Conservation (phyloP, 2,113 vertebrate genomes). For the Pituophis catenifer region DNA sequence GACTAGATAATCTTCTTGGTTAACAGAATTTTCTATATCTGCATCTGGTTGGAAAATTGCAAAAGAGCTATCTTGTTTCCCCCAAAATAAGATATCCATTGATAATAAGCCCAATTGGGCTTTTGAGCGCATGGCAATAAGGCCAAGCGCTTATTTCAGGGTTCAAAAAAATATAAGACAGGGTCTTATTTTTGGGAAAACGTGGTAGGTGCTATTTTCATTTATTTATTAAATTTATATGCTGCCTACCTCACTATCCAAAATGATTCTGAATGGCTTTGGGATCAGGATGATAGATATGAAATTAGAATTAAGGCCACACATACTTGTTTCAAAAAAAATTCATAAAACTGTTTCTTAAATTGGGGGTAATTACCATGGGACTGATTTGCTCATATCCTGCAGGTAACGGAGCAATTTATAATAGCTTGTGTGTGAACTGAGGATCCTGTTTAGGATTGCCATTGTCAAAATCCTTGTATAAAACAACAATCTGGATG, state of each 20-base stretch:
- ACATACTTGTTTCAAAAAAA: not conserved
- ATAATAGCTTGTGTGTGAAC: not conserved
- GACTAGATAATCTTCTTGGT: not conserved
- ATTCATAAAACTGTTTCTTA: not conserved
- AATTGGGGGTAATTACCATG: not conserved
- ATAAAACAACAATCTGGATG: not conserved
- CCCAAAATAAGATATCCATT: too few species aligned
- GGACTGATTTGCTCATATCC: not conserved
- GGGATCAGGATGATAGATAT: not conserved
- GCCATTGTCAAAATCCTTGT: not conserved
- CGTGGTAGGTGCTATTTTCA: too few species aligned
- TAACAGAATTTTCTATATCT: not conserved
- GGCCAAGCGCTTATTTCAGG: too few species aligned
- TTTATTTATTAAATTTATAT: not conserved
- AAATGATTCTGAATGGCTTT: not conserved
- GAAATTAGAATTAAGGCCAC: constrained; percentile 13
- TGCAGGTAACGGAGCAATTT: not conserved
- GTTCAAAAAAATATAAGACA: too few species aligned
- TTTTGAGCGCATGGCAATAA: too few species aligned
- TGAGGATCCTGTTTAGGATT: not conserved
- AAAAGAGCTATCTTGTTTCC: too few species aligned
- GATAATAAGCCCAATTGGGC: too few species aligned
- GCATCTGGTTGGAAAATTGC: not conserved
- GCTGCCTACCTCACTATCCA: not conserved
- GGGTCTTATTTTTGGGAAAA: too few species aligned